phyloP scores from a whole-genome alignment of 2,113 vertebrate species.

The Prunella himalayana region DNA sequence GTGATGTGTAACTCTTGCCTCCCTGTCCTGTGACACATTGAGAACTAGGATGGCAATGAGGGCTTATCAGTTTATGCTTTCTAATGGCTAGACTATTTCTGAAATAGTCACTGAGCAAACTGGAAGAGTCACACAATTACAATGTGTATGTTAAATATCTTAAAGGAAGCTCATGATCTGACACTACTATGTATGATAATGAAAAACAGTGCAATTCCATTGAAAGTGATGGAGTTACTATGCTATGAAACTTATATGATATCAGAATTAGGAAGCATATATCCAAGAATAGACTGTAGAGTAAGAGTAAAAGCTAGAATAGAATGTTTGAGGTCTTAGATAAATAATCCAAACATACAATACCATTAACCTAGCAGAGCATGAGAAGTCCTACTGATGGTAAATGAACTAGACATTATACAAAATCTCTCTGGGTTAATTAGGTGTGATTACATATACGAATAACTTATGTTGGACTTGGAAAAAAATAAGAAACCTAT shows the following conservation, averaged over 20 bases:
- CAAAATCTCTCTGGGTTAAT: neutral
- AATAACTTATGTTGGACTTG: neutral
- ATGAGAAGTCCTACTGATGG: neutral
- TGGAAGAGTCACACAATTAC: neutral
- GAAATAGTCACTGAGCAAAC: neutral
- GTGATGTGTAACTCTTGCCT: neutral
- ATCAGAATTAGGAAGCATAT: neutral
- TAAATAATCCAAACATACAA: neutral
- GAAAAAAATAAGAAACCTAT: neutral
- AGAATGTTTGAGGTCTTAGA: neutral
- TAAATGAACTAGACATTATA: neutral
- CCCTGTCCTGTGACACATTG: neutral
- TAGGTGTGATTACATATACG: neutral
- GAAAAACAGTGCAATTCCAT: neutral
- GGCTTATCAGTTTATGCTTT: neutral
- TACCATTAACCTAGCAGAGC: neutral
- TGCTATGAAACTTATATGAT: neutral
- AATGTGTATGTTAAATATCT: neutral
- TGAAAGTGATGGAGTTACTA: neutral
- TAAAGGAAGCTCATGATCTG: neutral
- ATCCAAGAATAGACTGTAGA: neutral
- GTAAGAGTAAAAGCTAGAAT: neutral
- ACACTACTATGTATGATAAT: accelerated
- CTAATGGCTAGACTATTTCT: neutral
- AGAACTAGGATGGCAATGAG: neutral